Evolutionary conservation across 1,140 invertebrate genomes (phyloP).

Genomic region (Drosophila equinoxialis): DNA sequence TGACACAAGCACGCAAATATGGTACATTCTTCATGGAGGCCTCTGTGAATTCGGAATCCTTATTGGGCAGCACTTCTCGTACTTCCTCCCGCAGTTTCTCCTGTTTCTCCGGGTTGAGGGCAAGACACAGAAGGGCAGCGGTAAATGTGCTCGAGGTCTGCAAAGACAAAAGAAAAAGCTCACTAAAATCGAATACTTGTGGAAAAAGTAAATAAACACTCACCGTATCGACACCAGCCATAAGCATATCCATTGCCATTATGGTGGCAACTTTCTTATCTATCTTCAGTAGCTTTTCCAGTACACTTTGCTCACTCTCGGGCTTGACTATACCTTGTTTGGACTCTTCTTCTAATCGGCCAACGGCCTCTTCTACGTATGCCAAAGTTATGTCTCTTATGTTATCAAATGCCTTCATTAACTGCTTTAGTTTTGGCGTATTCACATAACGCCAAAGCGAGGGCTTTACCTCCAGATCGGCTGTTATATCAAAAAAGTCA

Average conservation of each 20-base stretch:
- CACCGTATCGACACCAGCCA: constrained; percentile 77
- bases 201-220: background rate
- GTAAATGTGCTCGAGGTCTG: constrained; percentile 58
- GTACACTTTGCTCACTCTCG: constrained; percentile 59
- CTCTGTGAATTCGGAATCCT: constrained; percentile 84
- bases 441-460: constrained; percentile 86
- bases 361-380: constrained; percentile 69
- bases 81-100: constrained; percentile 88
- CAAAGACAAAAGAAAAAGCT: background rate
- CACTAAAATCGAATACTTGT: background rate
- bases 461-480: constrained; percentile 86
- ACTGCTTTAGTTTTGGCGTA: constrained; percentile 85
- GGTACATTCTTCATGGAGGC: constrained; percentile 84
- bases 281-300: constrained; percentile 82
- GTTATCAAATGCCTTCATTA: constrained; percentile 83
- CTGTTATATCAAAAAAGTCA: constrained; percentile 85
- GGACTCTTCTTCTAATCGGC: constrained; percentile 57
- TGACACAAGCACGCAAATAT: constrained; percentile 87
- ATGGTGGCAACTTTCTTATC: constrained; percentile 83
- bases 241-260: constrained; percentile 80
- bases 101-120: constrained; percentile 87
- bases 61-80: constrained; percentile 82
- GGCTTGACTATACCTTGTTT: constrained; percentile 38
- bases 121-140: constrained; percentile 82
- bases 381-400: constrained; percentile 45